Percentiles rank a stretch among this genome's conserved stretches.
Evolutionary conservation across 2,113 vertebrate species (phyloP).

Genomic region (Piliocolobus tephrosceles): DNA sequence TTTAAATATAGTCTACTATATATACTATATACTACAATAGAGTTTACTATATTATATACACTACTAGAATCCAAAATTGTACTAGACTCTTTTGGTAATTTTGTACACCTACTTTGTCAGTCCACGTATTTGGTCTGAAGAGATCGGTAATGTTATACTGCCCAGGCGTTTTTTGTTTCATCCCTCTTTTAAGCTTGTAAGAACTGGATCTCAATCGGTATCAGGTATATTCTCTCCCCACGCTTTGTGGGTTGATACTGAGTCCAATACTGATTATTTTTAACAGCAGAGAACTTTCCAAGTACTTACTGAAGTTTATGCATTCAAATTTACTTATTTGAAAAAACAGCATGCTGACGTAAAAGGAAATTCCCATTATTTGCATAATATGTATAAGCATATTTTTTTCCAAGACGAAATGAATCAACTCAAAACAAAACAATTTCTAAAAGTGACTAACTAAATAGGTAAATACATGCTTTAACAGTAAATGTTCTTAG

Average conservation of each 20-base stretch:
- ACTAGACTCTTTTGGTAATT: not conserved
- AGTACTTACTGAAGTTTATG: not conserved
- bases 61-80: not conserved
- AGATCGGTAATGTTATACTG: not conserved
- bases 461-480: not conserved
- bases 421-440: not conserved
- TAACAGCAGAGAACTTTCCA: not conserved
- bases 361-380: not conserved
- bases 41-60: not conserved
- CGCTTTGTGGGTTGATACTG: not conserved
- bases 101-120: not conserved
- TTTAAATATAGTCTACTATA: not conserved
- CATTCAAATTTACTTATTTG: not conserved
- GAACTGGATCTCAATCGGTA: not conserved
- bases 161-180: not conserved
- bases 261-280: not conserved
- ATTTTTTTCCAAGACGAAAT: not conserved
- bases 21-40: not conserved
- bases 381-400: not conserved
- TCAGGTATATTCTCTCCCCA: not conserved
- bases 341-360: not conserved
- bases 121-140: no score
- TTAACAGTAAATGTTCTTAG: not conserved
- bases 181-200: not conserved
- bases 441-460: rapidly evolving